These are phyloP conservation scores for Euzetes globulus DNA, from an alignment of 2,888 invertebrate species.

Conservation along the genomic window DNA sequence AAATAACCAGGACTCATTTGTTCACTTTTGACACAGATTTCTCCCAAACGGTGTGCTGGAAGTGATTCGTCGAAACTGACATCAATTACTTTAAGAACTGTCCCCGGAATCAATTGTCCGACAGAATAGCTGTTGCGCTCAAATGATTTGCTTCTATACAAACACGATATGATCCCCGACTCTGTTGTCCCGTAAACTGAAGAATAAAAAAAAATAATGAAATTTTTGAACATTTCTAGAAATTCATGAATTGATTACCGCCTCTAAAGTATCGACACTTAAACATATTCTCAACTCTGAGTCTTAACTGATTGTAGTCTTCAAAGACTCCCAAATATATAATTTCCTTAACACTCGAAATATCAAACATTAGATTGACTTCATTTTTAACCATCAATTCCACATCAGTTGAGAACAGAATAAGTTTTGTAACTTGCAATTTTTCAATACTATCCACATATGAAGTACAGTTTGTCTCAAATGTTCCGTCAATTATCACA, in stretches of 20 bases:
- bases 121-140: not conserved
- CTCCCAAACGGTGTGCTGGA: not conserved
- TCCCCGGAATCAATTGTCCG: slow-evolving; percentile 13
- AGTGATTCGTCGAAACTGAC: not conserved
- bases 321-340: slow-evolving; percentile 12
- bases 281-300: slow-evolving; percentile 17
- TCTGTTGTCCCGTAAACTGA: slow-evolving; percentile 12
- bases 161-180: slow-evolving; percentile 4
- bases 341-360: slow-evolving; percentile 18
- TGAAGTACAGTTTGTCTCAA: not conserved
- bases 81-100: not conserved
- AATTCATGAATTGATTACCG: not conserved
- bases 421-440: not conserved
- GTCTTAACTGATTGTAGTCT: not conserved
- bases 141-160: slow-evolving; percentile 11
- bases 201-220: not conserved
- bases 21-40: slow-evolving; percentile 17
- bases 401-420: not conserved
- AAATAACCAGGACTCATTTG: slow-evolving; percentile 5
- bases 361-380: slow-evolving; percentile 14
- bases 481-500: not conserved
- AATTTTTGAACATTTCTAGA: not conserved
- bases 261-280: slow-evolving; percentile 1
- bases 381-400: slow-evolving; percentile 9
- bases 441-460: not conserved